Evolutionary conservation across 1,140 invertebrate genomes (phyloP).

Genomic region (Eumeta japonica): DNA sequence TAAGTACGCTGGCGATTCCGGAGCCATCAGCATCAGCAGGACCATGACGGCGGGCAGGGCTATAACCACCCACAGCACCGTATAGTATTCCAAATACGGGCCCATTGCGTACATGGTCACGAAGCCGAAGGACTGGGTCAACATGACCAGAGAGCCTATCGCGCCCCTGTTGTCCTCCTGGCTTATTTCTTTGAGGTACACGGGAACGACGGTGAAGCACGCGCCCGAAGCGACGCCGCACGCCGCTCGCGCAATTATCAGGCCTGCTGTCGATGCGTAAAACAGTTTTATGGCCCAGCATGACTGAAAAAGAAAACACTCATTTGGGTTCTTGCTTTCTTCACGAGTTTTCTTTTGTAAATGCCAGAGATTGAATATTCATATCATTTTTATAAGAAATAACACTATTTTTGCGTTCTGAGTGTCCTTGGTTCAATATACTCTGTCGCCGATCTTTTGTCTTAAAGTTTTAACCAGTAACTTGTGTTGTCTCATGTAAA

Average conservation of each 20-base stretch:
- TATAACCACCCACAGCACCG: constrained; percentile 17
- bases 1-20: constrained; percentile 29
- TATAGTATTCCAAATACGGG: constrained; percentile 48
- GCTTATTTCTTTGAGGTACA: constrained; percentile 63
- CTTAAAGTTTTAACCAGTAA: too few species aligned
- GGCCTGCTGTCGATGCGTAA: constrained; percentile 20
- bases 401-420: too few species aligned
- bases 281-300: constrained; percentile 42
- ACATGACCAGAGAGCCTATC: constrained; percentile 52
- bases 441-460: too few species aligned
- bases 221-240: constrained; percentile 54
- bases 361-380: neutral
- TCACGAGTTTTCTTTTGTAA: neutral
- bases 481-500: too few species aligned
- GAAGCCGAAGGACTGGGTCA: constrained; percentile 61
- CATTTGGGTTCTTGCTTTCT: neutral
- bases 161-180: constrained; percentile 59
- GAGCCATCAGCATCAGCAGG: constrained; percentile 19
- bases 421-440: too few species aligned
- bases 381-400: neutral
- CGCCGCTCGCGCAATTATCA: constrained; percentile 35
- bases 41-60: constrained; percentile 14
- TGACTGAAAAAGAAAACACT: constrained; percentile 14
- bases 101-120: constrained; percentile 60
- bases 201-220: constrained; percentile 49